Conservation (phyloP, 2,113 vertebrate genomes). For the Cavia porcellus region DNA sequence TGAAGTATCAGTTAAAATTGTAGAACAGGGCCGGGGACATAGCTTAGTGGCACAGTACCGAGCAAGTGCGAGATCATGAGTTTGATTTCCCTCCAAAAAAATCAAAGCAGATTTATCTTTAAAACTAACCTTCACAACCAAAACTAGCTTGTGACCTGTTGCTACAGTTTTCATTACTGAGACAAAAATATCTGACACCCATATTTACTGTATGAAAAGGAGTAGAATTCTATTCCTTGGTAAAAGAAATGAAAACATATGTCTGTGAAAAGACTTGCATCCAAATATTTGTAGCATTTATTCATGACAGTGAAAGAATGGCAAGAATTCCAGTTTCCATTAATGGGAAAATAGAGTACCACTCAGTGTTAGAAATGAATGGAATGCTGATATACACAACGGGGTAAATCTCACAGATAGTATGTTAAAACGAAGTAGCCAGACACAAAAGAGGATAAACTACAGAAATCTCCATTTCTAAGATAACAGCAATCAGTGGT, state of each 20-base stretch:
- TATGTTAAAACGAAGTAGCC: not conserved
- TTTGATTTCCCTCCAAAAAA: no score
- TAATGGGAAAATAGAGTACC: not conserved
- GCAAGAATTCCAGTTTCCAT: not conserved
- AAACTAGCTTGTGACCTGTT: not conserved
- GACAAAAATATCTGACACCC: not conserved
- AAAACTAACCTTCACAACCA: not conserved
- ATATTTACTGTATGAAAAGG: not conserved
- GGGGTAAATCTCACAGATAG: not conserved
- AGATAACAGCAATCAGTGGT: not conserved
- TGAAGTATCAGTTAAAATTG: slow-evolving; percentile 5
- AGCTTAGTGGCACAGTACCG: no score
- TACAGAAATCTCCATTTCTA: not conserved
- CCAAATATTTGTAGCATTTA: not conserved
- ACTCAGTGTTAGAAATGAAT: not conserved
- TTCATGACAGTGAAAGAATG: not conserved
- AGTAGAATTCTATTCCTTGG: not conserved
- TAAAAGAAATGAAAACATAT: not conserved
- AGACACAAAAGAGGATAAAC: not conserved
- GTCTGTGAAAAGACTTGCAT: not conserved
- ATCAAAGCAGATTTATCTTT: not conserved
- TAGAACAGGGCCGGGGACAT: not conserved
- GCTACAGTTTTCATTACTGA: not conserved
- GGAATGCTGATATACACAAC: not conserved
- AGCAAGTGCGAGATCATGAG: no score